Evolutionary conservation across 1,140 invertebrate species (phyloP).

Genomic region (Sitophilus oryzae): DNA sequence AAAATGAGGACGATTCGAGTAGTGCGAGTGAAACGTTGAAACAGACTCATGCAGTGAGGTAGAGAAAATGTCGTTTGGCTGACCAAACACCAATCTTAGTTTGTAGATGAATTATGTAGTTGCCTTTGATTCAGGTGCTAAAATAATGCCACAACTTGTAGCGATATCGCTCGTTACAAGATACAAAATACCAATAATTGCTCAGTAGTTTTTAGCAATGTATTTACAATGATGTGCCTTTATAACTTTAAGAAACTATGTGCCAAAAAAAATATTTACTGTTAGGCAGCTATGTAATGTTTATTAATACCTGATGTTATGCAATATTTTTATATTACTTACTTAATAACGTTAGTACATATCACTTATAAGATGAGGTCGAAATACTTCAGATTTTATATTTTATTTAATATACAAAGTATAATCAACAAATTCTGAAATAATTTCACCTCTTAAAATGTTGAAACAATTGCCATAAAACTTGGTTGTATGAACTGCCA

Average conservation of each 20-base stretch:
- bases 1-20: conserved; percentile 49
- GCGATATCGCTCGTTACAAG: neutral
- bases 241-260: conserved; percentile 14
- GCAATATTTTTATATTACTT: conserved; percentile 25
- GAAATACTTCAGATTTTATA: neutral
- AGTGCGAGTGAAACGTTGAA: conserved; percentile 34
- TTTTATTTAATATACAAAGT: neutral
- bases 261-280: conserved; percentile 25
- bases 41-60: conserved; percentile 32
- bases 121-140: conserved; percentile 17
- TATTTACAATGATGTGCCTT: conserved; percentile 24
- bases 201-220: conserved; percentile 14
- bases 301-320: conserved; percentile 15
- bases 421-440: neutral
- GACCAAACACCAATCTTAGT: neutral
- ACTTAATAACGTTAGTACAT: conserved; percentile 9
- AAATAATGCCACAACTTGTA: neutral
- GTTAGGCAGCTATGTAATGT: conserved; percentile 21
- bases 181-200: neutral
- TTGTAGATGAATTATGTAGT: conserved; percentile 8
- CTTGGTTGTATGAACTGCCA: conserved; percentile 3
- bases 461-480: neutral
- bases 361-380: neutral
- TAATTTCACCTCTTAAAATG: neutral
- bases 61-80: conserved; percentile 3